phyloP scores from a whole-genome alignment of 2,797 vertebrate species.

The Moxostoma hubbsi region DNA sequence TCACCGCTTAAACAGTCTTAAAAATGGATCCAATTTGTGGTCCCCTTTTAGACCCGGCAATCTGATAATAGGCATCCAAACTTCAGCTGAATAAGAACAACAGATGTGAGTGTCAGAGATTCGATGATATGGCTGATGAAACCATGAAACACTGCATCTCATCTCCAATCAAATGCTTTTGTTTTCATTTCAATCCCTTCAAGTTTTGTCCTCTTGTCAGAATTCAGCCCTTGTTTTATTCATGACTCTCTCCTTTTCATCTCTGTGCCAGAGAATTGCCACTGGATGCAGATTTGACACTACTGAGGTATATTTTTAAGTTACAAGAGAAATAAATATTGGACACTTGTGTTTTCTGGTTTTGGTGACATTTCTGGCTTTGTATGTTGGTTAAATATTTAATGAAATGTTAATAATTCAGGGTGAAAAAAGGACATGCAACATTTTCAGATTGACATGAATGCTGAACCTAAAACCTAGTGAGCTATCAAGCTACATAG shows the following conservation, averaged over 20 bases:
- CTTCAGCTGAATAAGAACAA: conserved; percentile 51
- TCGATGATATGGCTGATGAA: conserved; percentile 47
- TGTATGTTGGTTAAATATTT: too few species aligned
- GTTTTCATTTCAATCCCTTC: conserved; percentile 46
- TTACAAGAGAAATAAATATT: conserved; percentile 28
- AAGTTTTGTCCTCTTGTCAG: conserved; percentile 48
- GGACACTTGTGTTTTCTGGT: background rate
- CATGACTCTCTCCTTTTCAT: conserved; percentile 49
- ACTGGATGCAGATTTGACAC: conserved; percentile 50
- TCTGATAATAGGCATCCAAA: conserved; percentile 47
- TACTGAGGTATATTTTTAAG: conserved; percentile 4
- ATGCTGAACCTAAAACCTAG: too few species aligned
- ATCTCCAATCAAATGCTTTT: conserved; percentile 52
- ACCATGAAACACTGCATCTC: conserved; percentile 42
- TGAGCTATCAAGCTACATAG: too few species aligned
- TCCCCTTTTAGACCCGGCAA: conserved; percentile 39
- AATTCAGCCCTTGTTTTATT: conserved; percentile 52
- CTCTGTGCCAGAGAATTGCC: conserved; percentile 40
- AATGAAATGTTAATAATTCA: too few species aligned
- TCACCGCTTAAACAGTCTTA: conserved; percentile 38
- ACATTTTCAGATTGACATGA: too few species aligned
- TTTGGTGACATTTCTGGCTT: too few species aligned
- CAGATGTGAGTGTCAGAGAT: conserved; percentile 32
- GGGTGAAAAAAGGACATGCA: too few species aligned
- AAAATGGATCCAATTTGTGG: conserved; percentile 50